phyloP scores from a whole-genome alignment of 2,888 invertebrate genomes.

The Steinernema scapterisci region DNA sequence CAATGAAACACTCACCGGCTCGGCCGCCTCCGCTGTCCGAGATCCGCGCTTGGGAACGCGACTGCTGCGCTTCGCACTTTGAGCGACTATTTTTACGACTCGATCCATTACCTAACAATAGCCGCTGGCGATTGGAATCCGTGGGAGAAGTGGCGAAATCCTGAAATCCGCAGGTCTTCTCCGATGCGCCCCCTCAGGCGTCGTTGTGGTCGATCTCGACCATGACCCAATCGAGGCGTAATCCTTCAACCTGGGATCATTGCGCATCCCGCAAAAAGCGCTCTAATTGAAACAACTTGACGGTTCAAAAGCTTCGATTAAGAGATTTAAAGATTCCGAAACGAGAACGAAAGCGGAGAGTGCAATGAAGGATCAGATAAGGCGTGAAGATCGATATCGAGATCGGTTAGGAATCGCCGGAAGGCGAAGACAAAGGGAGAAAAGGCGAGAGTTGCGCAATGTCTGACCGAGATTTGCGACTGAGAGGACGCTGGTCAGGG shows the following conservation, averaged over 20 bases:
- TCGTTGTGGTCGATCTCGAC: background rate
- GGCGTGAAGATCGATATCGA: constrained; percentile 6
- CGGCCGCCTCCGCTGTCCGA: background rate
- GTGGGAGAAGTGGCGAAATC: constrained; percentile 22
- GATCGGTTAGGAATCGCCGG: background rate
- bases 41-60: background rate
- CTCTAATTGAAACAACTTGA: background rate
- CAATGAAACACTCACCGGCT: constrained; percentile 19
- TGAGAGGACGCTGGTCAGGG: background rate
- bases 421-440: background rate
- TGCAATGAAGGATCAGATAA: background rate
- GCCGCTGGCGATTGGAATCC: constrained; percentile 5
- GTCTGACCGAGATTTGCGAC: constrained; percentile 12
- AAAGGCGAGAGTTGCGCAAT: constrained; percentile 28
- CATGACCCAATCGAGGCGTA: constrained; percentile 14
- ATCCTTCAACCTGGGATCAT: background rate
- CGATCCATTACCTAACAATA: background rate
- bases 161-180: constrained; percentile 30
- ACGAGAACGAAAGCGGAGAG: too few relatives aligned
- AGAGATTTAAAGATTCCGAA: too few relatives aligned
- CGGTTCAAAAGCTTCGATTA: background rate
- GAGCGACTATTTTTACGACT: constrained; percentile 12
- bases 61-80: constrained; percentile 9
- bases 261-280: background rate
- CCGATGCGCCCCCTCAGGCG: background rate